Evolutionary conservation across 2,888 invertebrate species (phyloP).

Genomic region (Hartigia nigra): DNA sequence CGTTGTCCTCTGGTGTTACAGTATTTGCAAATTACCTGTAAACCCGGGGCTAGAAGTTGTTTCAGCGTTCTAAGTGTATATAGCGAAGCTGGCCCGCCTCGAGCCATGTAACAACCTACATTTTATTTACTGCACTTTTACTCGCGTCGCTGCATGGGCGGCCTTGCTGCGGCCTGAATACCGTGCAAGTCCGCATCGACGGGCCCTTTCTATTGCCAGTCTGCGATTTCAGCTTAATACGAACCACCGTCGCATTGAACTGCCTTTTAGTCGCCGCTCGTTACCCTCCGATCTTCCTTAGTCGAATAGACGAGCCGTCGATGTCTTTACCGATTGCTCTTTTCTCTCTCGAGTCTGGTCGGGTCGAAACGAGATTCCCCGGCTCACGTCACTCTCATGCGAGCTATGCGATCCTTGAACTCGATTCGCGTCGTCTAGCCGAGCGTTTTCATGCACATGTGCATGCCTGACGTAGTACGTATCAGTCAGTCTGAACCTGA

Average conservation of each 20-base stretch:
- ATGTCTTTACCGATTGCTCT: background rate
- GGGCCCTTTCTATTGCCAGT: constrained; percentile 41
- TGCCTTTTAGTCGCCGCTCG: background rate
- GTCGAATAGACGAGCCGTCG: background rate
- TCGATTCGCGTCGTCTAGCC: constrained; percentile 17
- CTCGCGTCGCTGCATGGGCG: constrained; percentile 41
- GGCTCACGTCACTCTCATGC: constrained; percentile 3
- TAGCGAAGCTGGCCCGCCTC: constrained; percentile 44
- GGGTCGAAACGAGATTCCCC: constrained; percentile 12
- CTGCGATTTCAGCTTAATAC: constrained; percentile 15
- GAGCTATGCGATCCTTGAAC: constrained; percentile 22
- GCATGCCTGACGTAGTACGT: background rate
- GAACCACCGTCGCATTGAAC: constrained; percentile 1
- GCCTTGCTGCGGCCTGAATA: constrained; percentile 58
- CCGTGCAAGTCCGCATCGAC: constrained; percentile 36
- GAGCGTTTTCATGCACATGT: constrained; percentile 1
- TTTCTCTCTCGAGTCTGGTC: background rate
- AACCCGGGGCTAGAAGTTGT: constrained; percentile 1
- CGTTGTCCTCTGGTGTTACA: background rate
- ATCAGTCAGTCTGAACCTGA: background rate
- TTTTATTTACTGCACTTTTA: constrained; percentile 57
- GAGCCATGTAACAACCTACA: constrained; percentile 56
- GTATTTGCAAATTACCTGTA: constrained; percentile 5
- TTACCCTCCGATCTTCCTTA: constrained; percentile 1
- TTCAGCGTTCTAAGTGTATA: constrained; percentile 2